A percentile compares a stretch with the other conserved stretches of the same genome.
These are phyloP conservation scores for Eonycteris spelaea DNA, from an alignment of 2,113 vertebrate species.

Conservation along the genomic window DNA sequence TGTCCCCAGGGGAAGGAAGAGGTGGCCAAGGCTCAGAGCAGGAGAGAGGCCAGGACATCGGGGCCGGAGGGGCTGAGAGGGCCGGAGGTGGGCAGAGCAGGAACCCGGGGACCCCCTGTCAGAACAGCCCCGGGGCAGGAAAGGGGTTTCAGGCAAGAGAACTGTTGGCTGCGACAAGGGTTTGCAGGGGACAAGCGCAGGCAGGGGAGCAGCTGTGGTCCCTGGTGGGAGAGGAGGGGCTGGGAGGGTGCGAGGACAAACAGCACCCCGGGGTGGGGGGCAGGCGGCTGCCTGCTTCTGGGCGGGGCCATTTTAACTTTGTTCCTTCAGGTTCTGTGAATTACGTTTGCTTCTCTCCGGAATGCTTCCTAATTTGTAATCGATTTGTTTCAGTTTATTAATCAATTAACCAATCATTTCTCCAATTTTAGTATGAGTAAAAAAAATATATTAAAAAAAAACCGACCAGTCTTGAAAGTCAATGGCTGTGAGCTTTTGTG, in stretches of 20 bases:
- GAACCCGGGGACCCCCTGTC: rapidly evolving
- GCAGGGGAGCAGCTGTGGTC: not conserved
- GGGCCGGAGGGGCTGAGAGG: not conserved
- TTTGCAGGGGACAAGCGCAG: too few species aligned
- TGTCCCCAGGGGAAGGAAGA: not conserved
- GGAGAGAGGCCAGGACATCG: not conserved
- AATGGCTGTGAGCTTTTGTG: not conserved
- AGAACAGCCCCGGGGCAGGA: rapidly evolving
- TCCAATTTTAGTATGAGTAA: not conserved
- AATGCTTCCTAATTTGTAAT: not conserved
- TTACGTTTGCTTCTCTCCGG: not conserved
- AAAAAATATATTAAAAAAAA: not conserved
- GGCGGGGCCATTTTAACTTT: not conserved
- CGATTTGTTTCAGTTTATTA: not conserved
- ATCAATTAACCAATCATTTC: not conserved
- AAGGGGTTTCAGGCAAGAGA: not conserved
- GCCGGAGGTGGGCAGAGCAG: too few species aligned
- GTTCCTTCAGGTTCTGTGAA: not conserved
- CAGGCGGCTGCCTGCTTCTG: not conserved
- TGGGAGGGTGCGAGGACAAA: too few species aligned
- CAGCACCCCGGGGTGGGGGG: too few species aligned
- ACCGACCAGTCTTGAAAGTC: not conserved
- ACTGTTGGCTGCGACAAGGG: rapidly evolving
- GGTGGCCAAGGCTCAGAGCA: too few species aligned
- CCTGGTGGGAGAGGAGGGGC: rapidly evolving